A percentile compares a stretch with the other conserved stretches of the same genome.
These are phyloP conservation scores for Etheostoma spectabile DNA, from an alignment of 2,113 vertebrate genomes.

Conservation along the genomic window DNA sequence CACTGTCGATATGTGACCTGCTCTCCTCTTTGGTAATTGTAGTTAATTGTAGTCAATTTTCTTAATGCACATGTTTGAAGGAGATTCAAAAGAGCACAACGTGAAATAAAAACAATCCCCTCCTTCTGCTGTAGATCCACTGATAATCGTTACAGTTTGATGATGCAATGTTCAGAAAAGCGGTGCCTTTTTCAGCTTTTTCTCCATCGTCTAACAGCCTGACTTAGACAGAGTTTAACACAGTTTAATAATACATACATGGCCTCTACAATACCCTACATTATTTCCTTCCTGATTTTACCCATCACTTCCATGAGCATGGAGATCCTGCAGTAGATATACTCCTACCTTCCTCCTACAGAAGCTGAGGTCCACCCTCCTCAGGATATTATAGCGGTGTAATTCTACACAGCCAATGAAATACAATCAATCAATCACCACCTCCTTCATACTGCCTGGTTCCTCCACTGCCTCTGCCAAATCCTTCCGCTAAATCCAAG, in stretches of 20 bases:
- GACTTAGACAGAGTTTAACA: neutral
- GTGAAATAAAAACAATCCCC: neutral
- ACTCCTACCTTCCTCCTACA: neutral
- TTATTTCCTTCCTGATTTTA: neutral
- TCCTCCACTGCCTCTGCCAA: constrained; percentile 42
- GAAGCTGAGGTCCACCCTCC: constrained; percentile 14
- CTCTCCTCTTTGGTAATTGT: neutral
- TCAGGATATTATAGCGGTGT: constrained; percentile 32
- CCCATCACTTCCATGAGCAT: neutral
- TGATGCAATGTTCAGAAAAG: neutral
- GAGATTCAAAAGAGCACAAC: neutral
- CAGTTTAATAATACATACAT: neutral
- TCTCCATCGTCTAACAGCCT: neutral
- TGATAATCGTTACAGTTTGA: accelerated
- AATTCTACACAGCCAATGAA: constrained; percentile 46
- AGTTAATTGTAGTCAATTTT: neutral
- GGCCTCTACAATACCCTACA: neutral
- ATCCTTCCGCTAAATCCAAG: constrained; percentile 36
- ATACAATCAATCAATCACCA: constrained; percentile 42
- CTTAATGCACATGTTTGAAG: neutral
- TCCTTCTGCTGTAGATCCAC: neutral
- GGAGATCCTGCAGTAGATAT: constrained; percentile 11
- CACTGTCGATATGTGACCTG: neutral
- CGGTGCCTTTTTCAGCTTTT: neutral
- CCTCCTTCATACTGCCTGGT: constrained; percentile 43